Evolutionary conservation across 1,140 invertebrate genomes (phyloP).

Genomic region (Mizuhopecten yessoensis): DNA sequence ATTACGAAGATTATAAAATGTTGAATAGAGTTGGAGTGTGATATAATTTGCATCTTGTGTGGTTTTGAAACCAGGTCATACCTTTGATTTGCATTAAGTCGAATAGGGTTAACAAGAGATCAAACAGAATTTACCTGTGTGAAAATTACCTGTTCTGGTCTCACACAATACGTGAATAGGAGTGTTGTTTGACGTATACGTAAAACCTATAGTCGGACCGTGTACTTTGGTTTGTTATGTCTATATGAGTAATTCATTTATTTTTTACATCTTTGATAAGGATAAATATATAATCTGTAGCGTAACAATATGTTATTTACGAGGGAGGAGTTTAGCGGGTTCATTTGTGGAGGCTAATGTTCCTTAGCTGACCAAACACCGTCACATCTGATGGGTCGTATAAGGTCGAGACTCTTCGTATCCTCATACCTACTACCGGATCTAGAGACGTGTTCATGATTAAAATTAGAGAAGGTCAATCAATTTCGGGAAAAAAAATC

Average conservation of each 20-base stretch:
- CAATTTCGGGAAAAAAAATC: too few species aligned
- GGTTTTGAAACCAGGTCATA: background rate
- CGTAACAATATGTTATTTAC: background rate
- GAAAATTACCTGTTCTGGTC: background rate
- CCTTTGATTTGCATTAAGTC: background rate
- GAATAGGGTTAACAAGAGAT: background rate
- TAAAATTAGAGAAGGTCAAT: too few species aligned
- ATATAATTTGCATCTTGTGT: conserved; percentile 8
- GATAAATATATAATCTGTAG: background rate
- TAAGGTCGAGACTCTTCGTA: too few species aligned
- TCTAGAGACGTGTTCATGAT: too few species aligned
- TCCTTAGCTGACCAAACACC: too few species aligned
- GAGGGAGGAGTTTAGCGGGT: background rate
- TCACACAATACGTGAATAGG: background rate
- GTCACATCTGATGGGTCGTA: too few species aligned
- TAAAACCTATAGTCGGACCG: background rate
- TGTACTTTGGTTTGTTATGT: background rate
- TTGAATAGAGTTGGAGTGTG: background rate
- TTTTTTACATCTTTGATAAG: background rate
- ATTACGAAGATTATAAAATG: background rate
- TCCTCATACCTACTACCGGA: too few species aligned
- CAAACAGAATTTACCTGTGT: background rate
- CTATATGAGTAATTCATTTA: background rate
- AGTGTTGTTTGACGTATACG: background rate
- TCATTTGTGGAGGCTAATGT: background rate